Conservation (phyloP, 2,113 vertebrate genomes). For the Fregata magnificens region DNA sequence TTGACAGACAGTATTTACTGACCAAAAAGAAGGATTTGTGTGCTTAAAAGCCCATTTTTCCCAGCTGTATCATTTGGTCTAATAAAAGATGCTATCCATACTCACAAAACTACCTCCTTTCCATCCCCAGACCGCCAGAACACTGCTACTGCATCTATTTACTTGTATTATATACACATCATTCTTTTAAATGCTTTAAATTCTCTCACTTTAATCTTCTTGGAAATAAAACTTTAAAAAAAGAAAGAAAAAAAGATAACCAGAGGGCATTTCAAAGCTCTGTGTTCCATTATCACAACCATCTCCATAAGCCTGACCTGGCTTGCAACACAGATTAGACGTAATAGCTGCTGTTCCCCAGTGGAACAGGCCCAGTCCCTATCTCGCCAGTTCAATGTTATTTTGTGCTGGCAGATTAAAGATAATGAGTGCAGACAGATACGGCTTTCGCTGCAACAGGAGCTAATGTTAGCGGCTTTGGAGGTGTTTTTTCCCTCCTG, state of each 20-base stretch:
- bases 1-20: neutral
- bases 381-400: conserved; percentile 12
- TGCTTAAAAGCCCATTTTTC: neutral
- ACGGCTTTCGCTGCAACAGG: neutral
- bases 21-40: neutral
- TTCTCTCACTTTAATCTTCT: neutral
- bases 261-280: neutral
- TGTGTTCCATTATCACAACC: neutral
- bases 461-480: conserved; percentile 11
- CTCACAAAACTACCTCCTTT: neutral
- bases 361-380: neutral
- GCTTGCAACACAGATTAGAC: neutral
- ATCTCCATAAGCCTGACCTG: conserved; percentile 26
- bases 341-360: conserved; percentile 4
- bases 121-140: neutral
- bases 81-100: neutral
- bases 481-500: conserved; percentile 18
- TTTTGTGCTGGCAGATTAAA: conserved; percentile 47
- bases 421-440: conserved; percentile 35
- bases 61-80: neutral
- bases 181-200: neutral
- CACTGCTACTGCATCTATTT: neutral
- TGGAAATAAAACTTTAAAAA: neutral
- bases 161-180: neutral
- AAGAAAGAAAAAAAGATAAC: neutral